Base-by-base conservation (phyloP, 2,888 invertebrate genomes). In the Lysandra bellargus region DNA sequence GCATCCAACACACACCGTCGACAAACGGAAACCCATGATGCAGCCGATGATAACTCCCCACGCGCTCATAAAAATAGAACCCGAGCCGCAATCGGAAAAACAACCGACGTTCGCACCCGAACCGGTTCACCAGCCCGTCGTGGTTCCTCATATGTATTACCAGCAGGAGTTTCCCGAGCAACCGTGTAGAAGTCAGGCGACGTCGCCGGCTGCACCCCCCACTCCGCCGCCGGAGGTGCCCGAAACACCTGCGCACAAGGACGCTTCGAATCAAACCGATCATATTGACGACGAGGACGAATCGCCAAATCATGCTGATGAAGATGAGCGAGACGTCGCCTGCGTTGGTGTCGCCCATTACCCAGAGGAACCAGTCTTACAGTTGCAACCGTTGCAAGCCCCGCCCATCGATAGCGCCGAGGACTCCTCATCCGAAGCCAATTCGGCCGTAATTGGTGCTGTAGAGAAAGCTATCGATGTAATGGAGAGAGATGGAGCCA, bases 241-340 rank as follows among this genome's bases (percentile, higher is more conserved):
- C 1, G 96, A 96, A 81, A 92, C 95, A 4, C 96, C 96, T 57
- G 97, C 97, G n/a, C 97, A 93, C 72, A 90, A 96, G 87, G 97
- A 98, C 85, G 97, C 97, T 0, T 97, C 97, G 78, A 98, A 97
- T 86, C 98, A 98, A 91, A 98, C 98, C 0, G 97, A 98, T 85
- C 96, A 97, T 33, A 96, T 97, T 0, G 95, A 96, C 84, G 97
- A 96, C 83, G 97, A 97, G 79, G 97, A 97, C 82, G 97, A 95
- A 80, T 91, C 93, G 0, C 93, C 91, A 0, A 92, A 92, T 80
- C 91, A 92, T 14, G 92, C 92, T 0, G 94, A 94, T 80, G 93
- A 94, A 73, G 92, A 94, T 78, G 94, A 94, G 83, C 86, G 93
- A 53, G 92, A 92, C 53, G 88, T 94, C 0, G 94, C 94, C 1